Evolutionary conservation across 37 sponge, comb jelly and placozoan species (phyloP).

Genomic region (Hormiphora californensis): DNA sequence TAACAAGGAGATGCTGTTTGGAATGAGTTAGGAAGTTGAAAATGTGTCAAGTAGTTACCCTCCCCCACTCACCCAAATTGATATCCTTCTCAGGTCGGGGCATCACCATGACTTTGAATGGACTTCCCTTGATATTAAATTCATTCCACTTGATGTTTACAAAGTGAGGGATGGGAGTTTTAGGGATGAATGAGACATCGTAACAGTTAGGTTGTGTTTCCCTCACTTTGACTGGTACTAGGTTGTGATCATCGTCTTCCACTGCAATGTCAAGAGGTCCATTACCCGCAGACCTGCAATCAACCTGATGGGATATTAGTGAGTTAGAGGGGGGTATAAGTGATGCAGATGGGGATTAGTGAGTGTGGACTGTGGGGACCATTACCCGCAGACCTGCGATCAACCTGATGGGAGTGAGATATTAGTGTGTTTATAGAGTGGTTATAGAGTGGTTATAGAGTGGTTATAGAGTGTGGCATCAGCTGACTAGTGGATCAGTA

Average conservation of each 20-base stretch:
- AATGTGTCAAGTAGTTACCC: too few relatives aligned
- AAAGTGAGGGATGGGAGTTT: background rate
- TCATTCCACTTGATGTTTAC: slow-evolving; percentile 30
- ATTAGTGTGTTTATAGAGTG: background rate
- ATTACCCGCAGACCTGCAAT: slow-evolving; percentile 18
- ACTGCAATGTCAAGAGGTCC: slow-evolving; percentile 37
- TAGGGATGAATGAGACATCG: slow-evolving; percentile 35
- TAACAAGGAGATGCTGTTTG: too few relatives aligned
- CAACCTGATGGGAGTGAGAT: slow-evolving; percentile 13
- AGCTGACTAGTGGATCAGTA: too few relatives aligned
- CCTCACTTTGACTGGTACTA: slow-evolving; percentile 8
- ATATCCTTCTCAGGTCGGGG: slow-evolving; percentile 35
- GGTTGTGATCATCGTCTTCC: slow-evolving; percentile 41
- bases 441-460: background rate
- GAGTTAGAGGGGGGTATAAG: background rate
- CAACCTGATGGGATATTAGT: background rate
- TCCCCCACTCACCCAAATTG: background rate
- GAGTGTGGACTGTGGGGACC: background rate
- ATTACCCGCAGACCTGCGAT: slow-evolving; percentile 10
- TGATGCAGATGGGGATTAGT: background rate
- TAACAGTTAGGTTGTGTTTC: slow-evolving; percentile 53
- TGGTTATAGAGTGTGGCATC: background rate
- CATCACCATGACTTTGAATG: slow-evolving; percentile 26
- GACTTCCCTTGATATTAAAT: slow-evolving; percentile 25
- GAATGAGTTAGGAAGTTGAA: too few relatives aligned